phyloP scores from a whole-genome alignment of 2,113 vertebrate species.

The Lasiurus borealis region DNA sequence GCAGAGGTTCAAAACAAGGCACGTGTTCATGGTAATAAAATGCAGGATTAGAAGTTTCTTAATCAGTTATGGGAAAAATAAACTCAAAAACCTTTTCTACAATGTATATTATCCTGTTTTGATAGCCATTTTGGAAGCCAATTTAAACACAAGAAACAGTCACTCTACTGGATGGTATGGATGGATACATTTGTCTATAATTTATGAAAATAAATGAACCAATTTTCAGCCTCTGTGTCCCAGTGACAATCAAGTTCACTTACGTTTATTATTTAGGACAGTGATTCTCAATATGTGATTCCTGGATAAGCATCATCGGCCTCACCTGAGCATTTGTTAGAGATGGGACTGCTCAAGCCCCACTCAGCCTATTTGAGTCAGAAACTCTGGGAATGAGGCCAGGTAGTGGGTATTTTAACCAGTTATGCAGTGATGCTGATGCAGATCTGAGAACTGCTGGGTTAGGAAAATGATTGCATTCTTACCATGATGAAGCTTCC shows the following conservation, averaged over 20 bases:
- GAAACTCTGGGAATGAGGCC: not conserved
- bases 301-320: not conserved
- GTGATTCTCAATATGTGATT: not conserved
- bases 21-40: not conserved
- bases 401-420: not conserved
- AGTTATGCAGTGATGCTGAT: not conserved
- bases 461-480: not conserved
- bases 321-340: not conserved
- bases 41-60: not conserved
- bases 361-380: not conserved
- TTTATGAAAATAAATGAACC: not conserved
- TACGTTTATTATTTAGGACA: not conserved
- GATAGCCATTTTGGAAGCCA: constrained; percentile 12
- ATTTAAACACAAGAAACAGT: not conserved
- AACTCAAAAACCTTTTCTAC: not conserved
- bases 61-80: not conserved
- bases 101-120: not conserved
- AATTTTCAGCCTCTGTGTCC: not conserved
- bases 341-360: not conserved
- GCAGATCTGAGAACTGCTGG: not conserved
- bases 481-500: not conserved
- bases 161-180: not conserved
- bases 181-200: not conserved
- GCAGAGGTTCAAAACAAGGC: not conserved
- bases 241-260: not conserved